Evolutionary conservation across 2,888 invertebrate species (phyloP), one percentile per base, ranked within the genome.

Genomic region (Stomorhina lunata): DNA sequence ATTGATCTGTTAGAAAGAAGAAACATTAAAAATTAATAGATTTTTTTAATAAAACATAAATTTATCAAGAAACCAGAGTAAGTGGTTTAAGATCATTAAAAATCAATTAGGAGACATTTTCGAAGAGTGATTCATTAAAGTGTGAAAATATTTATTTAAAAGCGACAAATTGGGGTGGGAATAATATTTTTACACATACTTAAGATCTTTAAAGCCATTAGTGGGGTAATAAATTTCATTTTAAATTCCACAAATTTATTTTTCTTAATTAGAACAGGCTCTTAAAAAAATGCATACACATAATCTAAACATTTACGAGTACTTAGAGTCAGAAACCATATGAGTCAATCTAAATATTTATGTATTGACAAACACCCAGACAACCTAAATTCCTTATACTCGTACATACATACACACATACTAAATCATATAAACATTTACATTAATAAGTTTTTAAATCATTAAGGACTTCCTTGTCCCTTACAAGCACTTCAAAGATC

Each of bases 1-100:
- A 91, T 98, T 98, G 77, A 98, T 95, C 98, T 98, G 85, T 4
- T 80, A 71, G 25, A n/a, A 29, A 17, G 59, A 59, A 22, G 2
- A 48, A 22, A 40, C 17, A 32, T 29, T 15, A 34, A 22, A 12
- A 45, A 55, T 55, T 10, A 5, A 34, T 7, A 27, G 4, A 37
- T 48, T 25, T 7, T 6, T 45, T 34, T 17, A 50, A n/a, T 27
- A 15, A 17, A 17, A 20, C 10, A 17, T 15, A 17, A 55, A 43
- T 32, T 57, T 77, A 72, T 34, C 15, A n/a, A 48, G 6, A 17
- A 10, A 55, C n/a, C n/a, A n/a, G n/a, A n/a, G 50, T 77, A 50
- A 68, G 34, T 68, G 53, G 5, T 61, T 63, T 40, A 3, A 25
- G 17, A 34, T 59, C 37, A 69, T 50, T 29, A 22, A 22, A 22